Base-by-base conservation (phyloP, 2,113 vertebrate genomes). In the Archilochus colubris region DNA sequence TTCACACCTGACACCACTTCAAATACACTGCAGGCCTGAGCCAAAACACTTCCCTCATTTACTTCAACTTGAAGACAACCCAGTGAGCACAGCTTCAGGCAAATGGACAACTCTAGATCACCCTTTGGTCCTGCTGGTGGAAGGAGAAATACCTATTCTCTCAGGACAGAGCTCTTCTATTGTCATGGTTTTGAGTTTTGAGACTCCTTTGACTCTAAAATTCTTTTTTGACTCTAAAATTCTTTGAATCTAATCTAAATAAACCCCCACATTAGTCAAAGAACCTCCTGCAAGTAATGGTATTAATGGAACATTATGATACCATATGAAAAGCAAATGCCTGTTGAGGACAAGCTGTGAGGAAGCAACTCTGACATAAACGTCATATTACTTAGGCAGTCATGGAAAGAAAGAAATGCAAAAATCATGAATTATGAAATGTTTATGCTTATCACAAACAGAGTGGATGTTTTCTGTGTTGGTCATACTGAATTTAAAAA, bases 311-410 rank as follows among this genome's bases (percentile, higher is more conserved):
- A 62, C 1, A 1, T 57, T 87, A 36, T 12, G 22, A 19, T 66
- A 80, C 30, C 23, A 44, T 33, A 86, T 63, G 64, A 90, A 86
- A 57, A 91, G 58, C 28, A 94, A 94, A 88, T 38, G 86, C 15
- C 27, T n/a, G 1, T 66, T 73, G 30, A 93, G 54, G 70, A 94
- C 63, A 36, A 72, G 74, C 76, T 79, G 48, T 50, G 72, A 93
- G 33, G 70, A 92, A 93, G 88, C 36, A 90, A 76, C 61, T 81
- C 33, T 77, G 83, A 78, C 53, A 83, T 40, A 93, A 91, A 33
- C 33, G 61, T n/a, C 27, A 13, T 11, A 62, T 84, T 86, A 70
- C 57, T 89, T 83, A 67, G 20, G 28, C 59, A 88, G 79, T 38
- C 46, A 54, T 5, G 68, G 58, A 73, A 90, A 70, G n/a, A 43